A percentile compares a stretch with the other conserved stretches of the same genome.
Evolutionary conservation across 2,888 invertebrate species (phyloP).

Genomic region (Melipona beecheii): DNA sequence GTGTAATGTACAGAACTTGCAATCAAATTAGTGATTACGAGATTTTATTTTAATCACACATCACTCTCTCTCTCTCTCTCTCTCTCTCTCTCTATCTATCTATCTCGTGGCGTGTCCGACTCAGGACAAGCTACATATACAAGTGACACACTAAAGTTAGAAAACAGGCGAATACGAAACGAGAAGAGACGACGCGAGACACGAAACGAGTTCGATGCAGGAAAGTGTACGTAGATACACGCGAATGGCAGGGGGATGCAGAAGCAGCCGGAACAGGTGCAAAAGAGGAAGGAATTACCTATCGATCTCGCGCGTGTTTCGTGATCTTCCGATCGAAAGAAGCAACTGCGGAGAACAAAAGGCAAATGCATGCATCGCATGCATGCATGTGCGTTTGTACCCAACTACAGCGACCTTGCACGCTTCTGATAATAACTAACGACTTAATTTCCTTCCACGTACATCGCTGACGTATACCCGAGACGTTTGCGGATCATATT

Average conservation of each 20-base stretch:
- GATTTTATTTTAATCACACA: background rate
- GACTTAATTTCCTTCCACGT: constrained; percentile 55
- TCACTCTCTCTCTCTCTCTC: background rate
- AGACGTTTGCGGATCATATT: constrained; percentile 5
- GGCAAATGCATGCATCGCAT: constrained; percentile 36
- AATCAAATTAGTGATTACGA: background rate
- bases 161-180: no score
- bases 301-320: constrained; percentile 25
- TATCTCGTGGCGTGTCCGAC: background rate
- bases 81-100: no score
- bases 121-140: background rate
- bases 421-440: constrained; percentile 54
- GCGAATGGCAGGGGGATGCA: background rate
- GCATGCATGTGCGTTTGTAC: constrained; percentile 38
- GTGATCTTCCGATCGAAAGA: constrained; percentile 32
- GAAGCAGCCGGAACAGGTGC: background rate
- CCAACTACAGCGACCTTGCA: constrained; percentile 46
- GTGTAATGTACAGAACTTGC: background rate
- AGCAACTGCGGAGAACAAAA: constrained; percentile 55
- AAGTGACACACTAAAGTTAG: background rate
- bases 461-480: constrained; percentile 21
- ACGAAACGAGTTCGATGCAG: background rate
- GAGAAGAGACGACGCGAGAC: background rate
- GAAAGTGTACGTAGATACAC: accelerated
- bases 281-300: background rate